Conservation (phyloP, 2,113 vertebrate genomes). For the Leucopsar rothschildi region DNA sequence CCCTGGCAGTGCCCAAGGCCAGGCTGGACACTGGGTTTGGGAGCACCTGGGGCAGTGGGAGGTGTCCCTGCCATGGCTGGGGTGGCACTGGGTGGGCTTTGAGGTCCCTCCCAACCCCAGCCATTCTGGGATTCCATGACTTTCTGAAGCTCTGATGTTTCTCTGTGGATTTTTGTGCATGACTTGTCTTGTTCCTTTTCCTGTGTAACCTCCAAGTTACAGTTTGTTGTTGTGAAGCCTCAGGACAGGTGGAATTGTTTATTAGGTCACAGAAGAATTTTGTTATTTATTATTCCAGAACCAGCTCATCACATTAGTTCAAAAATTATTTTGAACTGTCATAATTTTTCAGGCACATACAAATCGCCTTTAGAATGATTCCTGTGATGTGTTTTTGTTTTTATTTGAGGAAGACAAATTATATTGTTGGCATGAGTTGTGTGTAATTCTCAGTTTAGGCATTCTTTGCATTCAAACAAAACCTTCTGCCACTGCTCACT, state of each 20-base stretch:
- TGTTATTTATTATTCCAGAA: not conserved
- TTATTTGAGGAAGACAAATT: not conserved
- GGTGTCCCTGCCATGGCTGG: not conserved
- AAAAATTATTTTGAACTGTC: not conserved
- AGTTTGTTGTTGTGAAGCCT: not conserved
- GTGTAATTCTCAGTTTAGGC: not conserved
- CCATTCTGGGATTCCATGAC: not conserved
- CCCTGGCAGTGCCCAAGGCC: not conserved
- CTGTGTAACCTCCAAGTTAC: too few species aligned
- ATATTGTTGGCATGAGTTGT: not conserved
- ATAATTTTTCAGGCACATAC: not conserved
- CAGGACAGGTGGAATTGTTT: not conserved
- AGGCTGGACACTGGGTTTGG: rapidly evolving
- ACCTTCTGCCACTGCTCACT: not conserved
- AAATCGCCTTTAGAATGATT: not conserved
- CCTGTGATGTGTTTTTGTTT: not conserved
- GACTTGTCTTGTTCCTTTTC: not conserved
- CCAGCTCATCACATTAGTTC: not conserved
- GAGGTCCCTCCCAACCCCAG: not conserved
- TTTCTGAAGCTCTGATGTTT: not conserved
- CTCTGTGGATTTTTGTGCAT: not conserved
- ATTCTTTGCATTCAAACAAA: not conserved
- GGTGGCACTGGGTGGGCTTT: rapidly evolving
- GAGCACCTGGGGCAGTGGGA: not conserved
- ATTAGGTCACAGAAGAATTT: not conserved